Evolutionary conservation across 2,888 invertebrate genomes (phyloP), one percentile per base, ranked within the genome.

Genomic region (Dolichomitus sp.): DNA sequence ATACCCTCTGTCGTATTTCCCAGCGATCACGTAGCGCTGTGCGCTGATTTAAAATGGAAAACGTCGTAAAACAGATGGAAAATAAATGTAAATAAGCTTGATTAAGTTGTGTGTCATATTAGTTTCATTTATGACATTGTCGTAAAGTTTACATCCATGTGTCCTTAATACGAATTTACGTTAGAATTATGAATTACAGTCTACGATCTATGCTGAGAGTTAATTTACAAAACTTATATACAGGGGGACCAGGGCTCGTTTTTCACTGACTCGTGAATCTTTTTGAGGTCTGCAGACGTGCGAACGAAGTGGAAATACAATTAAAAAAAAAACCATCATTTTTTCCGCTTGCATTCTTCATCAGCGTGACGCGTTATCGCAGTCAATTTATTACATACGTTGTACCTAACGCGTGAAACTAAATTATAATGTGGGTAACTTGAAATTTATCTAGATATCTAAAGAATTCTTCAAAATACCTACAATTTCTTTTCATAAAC

Each of bases 1-100:
- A 95, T 99, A 84, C 99, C 99, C 0, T 99, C 98, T 88, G 95
- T 97, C 65, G 96, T 97, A 2, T 97, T 97, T 93, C 99, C 99
- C 0, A 99, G 99, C 1, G 99, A 99, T 94, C 99, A 99, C 93
- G 94, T 99, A 84, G 97, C 99, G 14, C 94, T 99, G 65, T 95
- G 99, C 83, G 96, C 97, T n/a, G 98, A 98, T 94, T 94, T 98
- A 84, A 94, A 94, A 88, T 96, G 95, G 94, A 91, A 81, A 45
- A 88, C 83, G 83, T 17, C 59, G 50, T 85, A 68, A 63, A 68
- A 68, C 59, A 57, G 45, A 45, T 3, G 19, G 14, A 7, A 61
- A 69, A 77, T 80, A 83, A 69, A 80, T 19, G 52, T 80, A 70
- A 80, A 83, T 77, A 80, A 81, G 37, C 61, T 61, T 57, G 11